Conservation (phyloP, 2,113 vertebrate species). For the Chaetops frenatus region DNA sequence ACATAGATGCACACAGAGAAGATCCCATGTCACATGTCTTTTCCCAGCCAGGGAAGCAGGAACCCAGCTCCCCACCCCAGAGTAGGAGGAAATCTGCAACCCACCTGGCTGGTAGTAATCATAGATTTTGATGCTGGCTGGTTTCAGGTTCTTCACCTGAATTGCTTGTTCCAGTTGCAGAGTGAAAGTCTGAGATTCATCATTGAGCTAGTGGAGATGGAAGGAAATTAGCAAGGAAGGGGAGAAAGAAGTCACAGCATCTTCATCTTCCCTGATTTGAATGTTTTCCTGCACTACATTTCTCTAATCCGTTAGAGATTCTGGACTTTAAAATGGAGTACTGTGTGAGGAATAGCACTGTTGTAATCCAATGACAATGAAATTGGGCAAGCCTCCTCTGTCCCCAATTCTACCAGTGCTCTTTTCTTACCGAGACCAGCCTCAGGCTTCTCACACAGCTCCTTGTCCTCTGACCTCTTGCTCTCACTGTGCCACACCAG, state of each 20-base stretch:
- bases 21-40: accelerated
- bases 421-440: background rate
- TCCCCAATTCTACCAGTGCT: background rate
- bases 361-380: background rate
- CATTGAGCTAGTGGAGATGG: conserved; percentile 7
- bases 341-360: background rate
- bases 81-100: background rate
- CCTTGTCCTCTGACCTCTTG: background rate
- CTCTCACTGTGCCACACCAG: background rate
- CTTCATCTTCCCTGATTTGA: background rate
- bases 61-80: background rate
- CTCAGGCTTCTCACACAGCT: background rate
- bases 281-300: background rate
- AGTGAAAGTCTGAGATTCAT: conserved; percentile 56
- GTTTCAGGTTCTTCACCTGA: conserved; percentile 75
- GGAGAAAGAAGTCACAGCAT: background rate
- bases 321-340: background rate
- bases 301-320: background rate
- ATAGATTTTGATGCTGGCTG: conserved; percentile 78
- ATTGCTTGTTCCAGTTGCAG: conserved; percentile 69
- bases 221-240: background rate
- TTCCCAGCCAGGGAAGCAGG: background rate
- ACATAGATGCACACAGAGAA: background rate
- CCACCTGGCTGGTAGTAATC: conserved; percentile 86
- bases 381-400: background rate